Base-by-base conservation (phyloP, 2,888 invertebrate genomes). In the Dynastes tityus region DNA sequence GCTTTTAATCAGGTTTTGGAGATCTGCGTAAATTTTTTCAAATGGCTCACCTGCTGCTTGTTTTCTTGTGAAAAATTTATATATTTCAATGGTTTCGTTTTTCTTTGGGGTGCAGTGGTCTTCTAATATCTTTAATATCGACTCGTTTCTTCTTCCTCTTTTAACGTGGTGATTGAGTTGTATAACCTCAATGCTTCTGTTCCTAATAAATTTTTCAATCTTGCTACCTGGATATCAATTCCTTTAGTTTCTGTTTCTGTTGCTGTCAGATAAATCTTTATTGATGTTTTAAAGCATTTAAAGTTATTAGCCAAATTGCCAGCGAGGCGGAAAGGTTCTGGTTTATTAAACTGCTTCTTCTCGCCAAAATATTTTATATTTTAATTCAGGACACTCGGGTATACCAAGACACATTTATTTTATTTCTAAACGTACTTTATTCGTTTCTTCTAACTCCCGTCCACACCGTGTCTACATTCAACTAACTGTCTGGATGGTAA, bases 161-260 rank as follows among this genome's bases (percentile, higher is more conserved):
- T 37, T n/a, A 65, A 40, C n/a, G 13, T 65, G 40, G 65, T 6
- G n/a, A 65, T 65, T 37, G 65, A 65, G 11, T 40, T 40, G n/a
- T 65, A 65, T 65, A 65, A 37, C 40, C 40, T 37, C 65, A 65
- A 65, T 40, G 65, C 65, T 65, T 65, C 45, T 37, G 40, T 37
- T 37, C 37, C 65, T 37, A 65, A n/a, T 65, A 65, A 65, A 37
- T 65, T 65, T 3, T 65, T 65, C 16, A 65, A 65, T 65, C 32
- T 65, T n/a, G 65, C 37, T 65, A 65, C 65, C 40, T 32, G 65
- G 3, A 65, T 37, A 2, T 37, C 16, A n/a, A 37, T 65, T 37
- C 40, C n/a, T 40, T 37, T 65, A 11, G 37, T 37, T 4, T 37
- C 40, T 37, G 65, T 65, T 37, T 65, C 65, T 37, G 65, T 65